Evolutionary conservation across 1,140 invertebrate species (phyloP), one percentile per base, ranked within the genome.

Genomic region (Drosophila pseudoobscura): DNA sequence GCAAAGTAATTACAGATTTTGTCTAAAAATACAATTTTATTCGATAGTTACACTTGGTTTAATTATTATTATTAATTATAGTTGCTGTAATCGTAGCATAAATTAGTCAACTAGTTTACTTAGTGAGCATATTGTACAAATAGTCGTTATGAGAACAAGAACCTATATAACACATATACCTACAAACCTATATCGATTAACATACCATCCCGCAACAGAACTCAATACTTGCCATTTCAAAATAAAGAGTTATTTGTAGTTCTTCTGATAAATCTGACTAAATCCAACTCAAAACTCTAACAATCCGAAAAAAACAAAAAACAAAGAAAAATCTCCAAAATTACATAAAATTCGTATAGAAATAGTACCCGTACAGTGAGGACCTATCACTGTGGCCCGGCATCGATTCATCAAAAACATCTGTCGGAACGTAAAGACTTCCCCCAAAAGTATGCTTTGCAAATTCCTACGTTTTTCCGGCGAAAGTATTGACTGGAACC

Each of bases 61-160:
- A 75, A 75, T 60, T 46, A 5, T 39, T 39, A 39, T 39, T 5
- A 39, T 13, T 39, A 39, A 13, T 39, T 39, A 13, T 75, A 53
- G 58, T 57, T 75, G 49, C 55, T 60, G 60, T 74, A 63, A 55
- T 78, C 55, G 69, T 75, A 80, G 80, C 78, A 85, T 85, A 85
- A 82, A 82, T 85, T 83, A 87, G 59, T 87, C 62, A 76, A 75
- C 82, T 85, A 85, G 64, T 71, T 80, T 87, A 87, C 82, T 84
- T 84, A 84, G 53, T 63, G 77, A 85, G 77, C 80, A 80, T 87
- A 85, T 63, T 85, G 80, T 85, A 85, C 80, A 85, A 85, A 87
- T 78, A 85, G 55, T 66, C 80, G 59, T 80, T 77, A 85, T 80
- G 82, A 87, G 77, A 87, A 85, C 68, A 66, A 70, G 60, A 72